Evolutionary conservation across 2,113 vertebrate genomes (phyloP), one percentile per base, ranked within the genome.

Genomic region (Tyrannus savana): DNA sequence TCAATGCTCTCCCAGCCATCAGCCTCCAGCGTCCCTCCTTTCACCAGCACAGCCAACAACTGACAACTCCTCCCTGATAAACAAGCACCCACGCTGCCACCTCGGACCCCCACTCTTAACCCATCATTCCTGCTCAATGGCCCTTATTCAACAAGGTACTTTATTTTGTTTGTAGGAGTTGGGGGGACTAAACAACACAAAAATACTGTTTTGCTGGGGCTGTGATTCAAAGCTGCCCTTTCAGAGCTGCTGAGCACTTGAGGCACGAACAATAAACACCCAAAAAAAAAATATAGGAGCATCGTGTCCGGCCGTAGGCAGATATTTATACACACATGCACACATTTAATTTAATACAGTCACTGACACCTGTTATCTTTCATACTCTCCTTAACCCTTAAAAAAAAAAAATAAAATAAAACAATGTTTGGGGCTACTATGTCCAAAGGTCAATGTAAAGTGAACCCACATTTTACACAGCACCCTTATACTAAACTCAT

Each of bases 1-100:
- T 99, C 99, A 99, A 99, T 99, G 99, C 98, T 98, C 97, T 97
- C 98, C 98, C 98, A 98, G 98, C 98, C 98, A 98, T 97, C 98
- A 98, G 98, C 96, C 82, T 97, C 98, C 97, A 97, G 99, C 99
- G 98, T 99, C 98, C 97, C 97, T 98, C 97, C 98, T 98, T 99
- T 99, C 99, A 99, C 59, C 56, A 30, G 97, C 98, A n/a, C 97
- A 93, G 98, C 97, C 98, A 98, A 99, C 98, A 98, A 99, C 96
- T 96, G 98, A 97, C 98, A 96, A 98, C 98, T 98, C 98, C 98
- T 97, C 98, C 98, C 98, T 82, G 96, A 98, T 98, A 98, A 98
- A 99, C 98, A 98, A 98, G 98, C 98, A 97, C 97, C 98, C 98
- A 98, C 98, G 98, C 98, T 56, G 88, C 98, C 98, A 97, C 97